Base-by-base conservation (phyloP, 2,888 invertebrate genomes). In the Lobophora halterata region DNA sequence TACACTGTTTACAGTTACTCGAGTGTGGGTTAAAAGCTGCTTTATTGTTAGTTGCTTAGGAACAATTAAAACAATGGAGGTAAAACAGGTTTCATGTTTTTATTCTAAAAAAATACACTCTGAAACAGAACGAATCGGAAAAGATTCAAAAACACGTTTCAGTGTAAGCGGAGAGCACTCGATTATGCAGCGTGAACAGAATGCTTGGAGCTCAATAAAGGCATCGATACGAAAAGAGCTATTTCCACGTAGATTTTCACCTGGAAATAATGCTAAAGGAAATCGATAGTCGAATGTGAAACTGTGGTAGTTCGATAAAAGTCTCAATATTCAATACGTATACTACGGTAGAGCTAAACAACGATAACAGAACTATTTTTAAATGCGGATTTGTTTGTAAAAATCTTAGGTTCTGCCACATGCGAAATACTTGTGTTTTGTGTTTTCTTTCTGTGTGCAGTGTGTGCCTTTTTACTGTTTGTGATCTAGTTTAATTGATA, bases 181-280 rank as follows among this genome's bases (percentile, higher is more conserved):
- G 69, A 79, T 75, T 74, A 77, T 77, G 75, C 65, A 71, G 61
- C 61, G 65, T 59, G 53, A 50, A 55, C 52, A 60, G 60, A 70
- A 69, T 72, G 64, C 51, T 30, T 58, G 59, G 64, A 71, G 69
- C 71, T 65, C 65, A 67, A 41, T 43, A 45, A 36, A 20, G 21
- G 27, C 17, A 43, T 26, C 19, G 19, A 29, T 31, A 65, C 58
- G 62, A 62, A 71, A 67, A 74, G 65, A 71, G 69, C 71, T 65
- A 73, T 71, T 76, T 71, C 16, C 23, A n/a, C n/a, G n/a, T n/a
- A 21, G 21, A 24, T 35, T 41, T 36, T 60, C 67, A 73, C 69
- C 61, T 69, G 63, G 47, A 56, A 53, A 48, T 46, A 51, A 23
- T 42, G 42, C 41, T 37, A 67, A 66, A 64, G 63, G 60, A 68